A percentile compares a stretch with the other conserved stretches of the same genome.
phyloP scores from a whole-genome alignment of 1,140 invertebrate species.

The Holotrichia oblita region DNA sequence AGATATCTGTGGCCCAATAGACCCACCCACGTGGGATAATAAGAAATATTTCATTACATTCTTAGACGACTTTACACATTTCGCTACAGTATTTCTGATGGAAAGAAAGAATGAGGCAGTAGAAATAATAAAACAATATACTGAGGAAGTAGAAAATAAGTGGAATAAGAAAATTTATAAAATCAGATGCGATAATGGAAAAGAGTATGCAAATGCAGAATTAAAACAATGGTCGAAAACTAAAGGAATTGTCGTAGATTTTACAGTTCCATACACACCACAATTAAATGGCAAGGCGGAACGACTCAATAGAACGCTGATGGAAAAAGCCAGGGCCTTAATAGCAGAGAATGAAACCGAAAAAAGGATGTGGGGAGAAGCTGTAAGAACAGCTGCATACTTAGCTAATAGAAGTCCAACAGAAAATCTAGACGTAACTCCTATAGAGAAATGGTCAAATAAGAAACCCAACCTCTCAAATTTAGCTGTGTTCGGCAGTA shows the following conservation, averaged over 20 bases:
- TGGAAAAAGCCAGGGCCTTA: constrained; percentile 51
- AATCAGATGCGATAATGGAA: too few species aligned
- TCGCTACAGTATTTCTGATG: too few species aligned
- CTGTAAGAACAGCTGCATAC: constrained; percentile 40
- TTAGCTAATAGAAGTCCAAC: not conserved
- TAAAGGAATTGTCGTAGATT: not conserved
- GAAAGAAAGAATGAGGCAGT: too few species aligned
- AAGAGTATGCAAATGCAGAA: not conserved
- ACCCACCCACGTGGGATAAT: constrained; percentile 48
- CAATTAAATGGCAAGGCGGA: constrained; percentile 49
- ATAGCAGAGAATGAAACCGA: constrained; percentile 49
- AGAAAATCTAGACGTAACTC: constrained; percentile 24
- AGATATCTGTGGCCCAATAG: constrained; percentile 57
- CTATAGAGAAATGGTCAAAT: constrained; percentile 10
- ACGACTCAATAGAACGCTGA: constrained; percentile 48
- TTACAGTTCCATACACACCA: not conserved
- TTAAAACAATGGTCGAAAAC: not conserved
- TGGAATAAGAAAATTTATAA: not conserved
- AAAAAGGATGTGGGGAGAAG: constrained; percentile 50
- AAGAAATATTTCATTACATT: constrained; percentile 57
- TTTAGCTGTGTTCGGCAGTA: not conserved
- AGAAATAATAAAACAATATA: too few species aligned
- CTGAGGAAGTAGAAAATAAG: not conserved
- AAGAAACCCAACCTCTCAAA: constrained; percentile 11
- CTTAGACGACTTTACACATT: constrained; percentile 55